These are phyloP conservation scores for Todiramphus saurophagus DNA, from an alignment of 2,113 vertebrate species.

Conservation along the genomic window DNA sequence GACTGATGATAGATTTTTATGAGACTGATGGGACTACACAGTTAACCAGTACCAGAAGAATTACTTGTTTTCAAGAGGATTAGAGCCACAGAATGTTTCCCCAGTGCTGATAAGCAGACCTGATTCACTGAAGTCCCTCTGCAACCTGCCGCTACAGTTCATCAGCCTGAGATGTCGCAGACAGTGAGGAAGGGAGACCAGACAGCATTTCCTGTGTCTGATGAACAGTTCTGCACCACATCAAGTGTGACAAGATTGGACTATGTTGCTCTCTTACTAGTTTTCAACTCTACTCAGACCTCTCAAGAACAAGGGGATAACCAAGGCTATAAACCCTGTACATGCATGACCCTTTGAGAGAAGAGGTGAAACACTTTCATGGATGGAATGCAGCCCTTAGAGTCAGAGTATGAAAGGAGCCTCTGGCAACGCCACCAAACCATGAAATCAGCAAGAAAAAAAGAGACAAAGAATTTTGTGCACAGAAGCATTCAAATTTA, in stretches of 20 bases:
- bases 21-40: background rate
- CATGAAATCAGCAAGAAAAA: background rate
- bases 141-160: background rate
- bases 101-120: background rate
- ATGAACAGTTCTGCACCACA: background rate
- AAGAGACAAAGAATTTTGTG: background rate
- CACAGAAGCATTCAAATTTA: background rate
- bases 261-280: background rate
- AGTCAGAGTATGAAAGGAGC: background rate
- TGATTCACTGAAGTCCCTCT: background rate
- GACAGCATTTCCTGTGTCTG: background rate
- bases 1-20: background rate
- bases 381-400: background rate
- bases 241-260: background rate
- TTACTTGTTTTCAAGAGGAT: background rate
- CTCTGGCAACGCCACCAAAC: background rate
- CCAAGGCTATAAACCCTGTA: background rate
- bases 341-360: background rate
- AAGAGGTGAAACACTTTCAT: background rate
- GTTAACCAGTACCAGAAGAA: background rate
- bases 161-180: background rate
- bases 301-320: background rate
- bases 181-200: background rate
- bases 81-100: background rate
- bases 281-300: background rate